A percentile compares a stretch with the other conserved stretches of the same genome.
These are phyloP conservation scores for Zaprionus inermis DNA, from an alignment of 1,140 invertebrate genomes.

Conservation along the genomic window DNA sequence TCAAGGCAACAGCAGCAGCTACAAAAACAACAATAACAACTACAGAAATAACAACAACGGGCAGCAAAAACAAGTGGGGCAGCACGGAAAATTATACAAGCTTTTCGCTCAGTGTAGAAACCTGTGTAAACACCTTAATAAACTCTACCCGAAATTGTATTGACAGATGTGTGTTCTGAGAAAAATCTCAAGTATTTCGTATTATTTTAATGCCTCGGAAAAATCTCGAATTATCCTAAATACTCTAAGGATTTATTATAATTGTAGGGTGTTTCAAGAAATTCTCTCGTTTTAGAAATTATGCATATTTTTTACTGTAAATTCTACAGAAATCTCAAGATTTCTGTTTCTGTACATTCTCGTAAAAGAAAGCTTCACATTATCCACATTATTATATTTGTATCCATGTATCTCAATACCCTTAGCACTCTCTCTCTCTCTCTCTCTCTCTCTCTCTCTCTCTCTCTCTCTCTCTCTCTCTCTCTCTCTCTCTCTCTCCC, in stretches of 20 bases:
- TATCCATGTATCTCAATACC: no score
- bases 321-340: no score
- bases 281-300: no score
- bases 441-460: no score
- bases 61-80: background rate
- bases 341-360: no score
- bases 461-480: background rate
- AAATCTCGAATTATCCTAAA: background rate
- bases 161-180: background rate
- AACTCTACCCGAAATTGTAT: background rate
- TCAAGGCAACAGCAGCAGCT: slow-evolving; percentile 23
- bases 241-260: no score
- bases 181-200: background rate
- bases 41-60: background rate
- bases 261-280: no score
- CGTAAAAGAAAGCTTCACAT: no score
- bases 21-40: slow-evolving; percentile 11
- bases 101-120: background rate
- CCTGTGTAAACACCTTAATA: background rate
- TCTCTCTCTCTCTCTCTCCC: background rate
- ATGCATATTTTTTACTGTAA: no score
- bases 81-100: slow-evolving; percentile 19
- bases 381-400: no score
- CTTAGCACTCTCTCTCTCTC: no score
- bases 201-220: background rate